Percentiles rank a stretch among this genome's conserved stretches.
These are phyloP conservation scores for Rhingia rostrata DNA, from an alignment of 2,888 invertebrate species.

Conservation along the genomic window DNA sequence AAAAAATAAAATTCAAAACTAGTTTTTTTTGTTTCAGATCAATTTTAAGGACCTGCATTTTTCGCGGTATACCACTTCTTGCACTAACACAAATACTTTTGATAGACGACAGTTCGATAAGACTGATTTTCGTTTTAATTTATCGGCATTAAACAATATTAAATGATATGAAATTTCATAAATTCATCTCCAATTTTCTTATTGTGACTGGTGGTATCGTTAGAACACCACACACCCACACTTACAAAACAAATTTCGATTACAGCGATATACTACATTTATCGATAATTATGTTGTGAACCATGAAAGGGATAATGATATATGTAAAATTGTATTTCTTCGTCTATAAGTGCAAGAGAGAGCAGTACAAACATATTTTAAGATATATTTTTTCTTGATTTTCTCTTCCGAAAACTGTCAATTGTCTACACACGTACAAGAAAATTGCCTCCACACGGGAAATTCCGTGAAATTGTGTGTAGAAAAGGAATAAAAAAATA, in stretches of 20 bases:
- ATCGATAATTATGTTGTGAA: slow-evolving; percentile 34
- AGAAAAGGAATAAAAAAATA: slow-evolving; percentile 51
- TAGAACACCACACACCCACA: background rate
- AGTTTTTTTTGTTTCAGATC: too few species aligned
- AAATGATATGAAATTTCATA: too few species aligned
- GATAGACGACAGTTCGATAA: too few species aligned
- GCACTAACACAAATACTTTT: too few species aligned
- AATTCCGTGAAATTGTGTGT: slow-evolving; percentile 60
- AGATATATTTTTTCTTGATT: slow-evolving; percentile 25
- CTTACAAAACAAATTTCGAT: too few species aligned
- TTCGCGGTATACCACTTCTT: too few species aligned
- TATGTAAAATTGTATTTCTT: slow-evolving; percentile 7
- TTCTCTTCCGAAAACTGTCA: slow-evolving; percentile 65
- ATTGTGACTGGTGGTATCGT: background rate
- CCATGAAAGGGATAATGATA: slow-evolving; percentile 16
- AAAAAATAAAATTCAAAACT: too few species aligned
- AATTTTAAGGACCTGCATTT: too few species aligned
- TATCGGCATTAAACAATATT: too few species aligned
- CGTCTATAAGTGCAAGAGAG: background rate
- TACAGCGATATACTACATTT: slow-evolving; percentile 14
- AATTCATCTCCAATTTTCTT: too few species aligned
- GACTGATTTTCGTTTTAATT: too few species aligned
- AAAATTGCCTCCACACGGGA: slow-evolving; percentile 60
- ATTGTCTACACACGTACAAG: slow-evolving; percentile 59
- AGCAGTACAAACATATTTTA: slow-evolving; percentile 28